A percentile compares a stretch with the other conserved stretches of the same genome.
Evolutionary conservation across 2,797 vertebrate genomes (phyloP).

Genomic region (Schizopygopsis pylzovi): DNA sequence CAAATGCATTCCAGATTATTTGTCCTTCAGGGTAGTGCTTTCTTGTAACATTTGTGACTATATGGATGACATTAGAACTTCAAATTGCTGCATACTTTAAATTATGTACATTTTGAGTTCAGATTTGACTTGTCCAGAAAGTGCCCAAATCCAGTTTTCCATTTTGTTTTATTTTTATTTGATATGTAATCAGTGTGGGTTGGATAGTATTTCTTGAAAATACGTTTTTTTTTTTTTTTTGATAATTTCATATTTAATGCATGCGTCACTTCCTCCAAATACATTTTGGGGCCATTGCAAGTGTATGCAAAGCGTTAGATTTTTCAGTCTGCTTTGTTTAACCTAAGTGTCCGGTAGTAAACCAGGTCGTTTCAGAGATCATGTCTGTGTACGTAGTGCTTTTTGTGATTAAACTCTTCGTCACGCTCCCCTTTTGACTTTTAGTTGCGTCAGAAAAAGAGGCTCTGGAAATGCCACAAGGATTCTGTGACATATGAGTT

Average conservation of each 20-base stretch:
- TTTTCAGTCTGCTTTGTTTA: not conserved
- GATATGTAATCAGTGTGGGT: not conserved
- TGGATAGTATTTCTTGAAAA: not conserved
- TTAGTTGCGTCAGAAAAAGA: not conserved
- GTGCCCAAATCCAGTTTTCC: not conserved
- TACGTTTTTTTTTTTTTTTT: not conserved
- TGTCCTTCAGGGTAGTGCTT: not conserved
- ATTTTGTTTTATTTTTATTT: not conserved
- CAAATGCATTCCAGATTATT: not conserved
- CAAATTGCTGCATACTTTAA: not conserved
- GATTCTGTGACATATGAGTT: slow-evolving; percentile 3
- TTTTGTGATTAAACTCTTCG: not conserved
- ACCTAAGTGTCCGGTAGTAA: slow-evolving; percentile 9
- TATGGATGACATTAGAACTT: not conserved
- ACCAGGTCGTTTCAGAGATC: not conserved
- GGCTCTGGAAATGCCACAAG: not conserved
- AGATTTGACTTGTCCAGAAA: not conserved
- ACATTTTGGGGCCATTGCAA: not conserved
- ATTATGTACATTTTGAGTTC: not conserved
- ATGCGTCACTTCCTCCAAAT: not conserved
- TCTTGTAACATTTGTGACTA: not conserved
- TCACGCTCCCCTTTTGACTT: not conserved
- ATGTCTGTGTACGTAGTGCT: not conserved
- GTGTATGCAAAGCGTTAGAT: not conserved
- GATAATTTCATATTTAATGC: not conserved